Percentiles rank a stretch among this genome's conserved stretches.
Conservation (phyloP, 2,113 vertebrate genomes). For the Strix uralensis region DNA sequence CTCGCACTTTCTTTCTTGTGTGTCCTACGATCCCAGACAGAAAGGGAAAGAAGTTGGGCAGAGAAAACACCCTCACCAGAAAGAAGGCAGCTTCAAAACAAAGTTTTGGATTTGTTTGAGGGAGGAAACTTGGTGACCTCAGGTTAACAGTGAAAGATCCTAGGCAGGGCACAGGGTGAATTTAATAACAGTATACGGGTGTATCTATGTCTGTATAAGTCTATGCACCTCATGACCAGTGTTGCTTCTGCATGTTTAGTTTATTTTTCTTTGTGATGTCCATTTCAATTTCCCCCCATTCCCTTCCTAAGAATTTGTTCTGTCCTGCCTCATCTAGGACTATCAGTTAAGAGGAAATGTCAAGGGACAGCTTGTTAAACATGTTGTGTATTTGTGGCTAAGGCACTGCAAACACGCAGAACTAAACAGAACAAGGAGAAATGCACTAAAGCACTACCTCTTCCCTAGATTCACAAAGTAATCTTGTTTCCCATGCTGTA, state of each 20-base stretch:
- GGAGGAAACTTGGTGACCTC: not conserved
- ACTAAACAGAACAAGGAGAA: not conserved
- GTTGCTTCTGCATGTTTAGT: accelerated
- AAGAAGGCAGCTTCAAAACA: not conserved
- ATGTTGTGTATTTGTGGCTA: not conserved
- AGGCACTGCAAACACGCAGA: not conserved
- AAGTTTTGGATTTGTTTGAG: not conserved
- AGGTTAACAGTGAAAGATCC: not conserved
- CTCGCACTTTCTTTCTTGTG: not conserved
- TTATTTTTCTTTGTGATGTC: not conserved
- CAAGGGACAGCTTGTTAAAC: not conserved
- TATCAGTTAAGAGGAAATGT: not conserved
- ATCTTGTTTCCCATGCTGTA: not conserved
- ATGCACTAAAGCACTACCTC: not conserved
- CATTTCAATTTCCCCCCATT: not conserved
- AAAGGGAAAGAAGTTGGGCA: not conserved
- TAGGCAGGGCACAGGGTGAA: not conserved
- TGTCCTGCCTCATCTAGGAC: not conserved
- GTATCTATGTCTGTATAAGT: not conserved
- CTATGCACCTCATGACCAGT: not conserved
- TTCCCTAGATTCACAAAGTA: not conserved
- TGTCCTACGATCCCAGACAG: not conserved
- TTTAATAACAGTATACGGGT: not conserved
- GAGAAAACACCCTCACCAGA: not conserved
- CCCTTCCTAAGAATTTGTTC: not conserved